Conservation (phyloP, 2,797 vertebrate genomes). For the Onychomys torridus region DNA sequence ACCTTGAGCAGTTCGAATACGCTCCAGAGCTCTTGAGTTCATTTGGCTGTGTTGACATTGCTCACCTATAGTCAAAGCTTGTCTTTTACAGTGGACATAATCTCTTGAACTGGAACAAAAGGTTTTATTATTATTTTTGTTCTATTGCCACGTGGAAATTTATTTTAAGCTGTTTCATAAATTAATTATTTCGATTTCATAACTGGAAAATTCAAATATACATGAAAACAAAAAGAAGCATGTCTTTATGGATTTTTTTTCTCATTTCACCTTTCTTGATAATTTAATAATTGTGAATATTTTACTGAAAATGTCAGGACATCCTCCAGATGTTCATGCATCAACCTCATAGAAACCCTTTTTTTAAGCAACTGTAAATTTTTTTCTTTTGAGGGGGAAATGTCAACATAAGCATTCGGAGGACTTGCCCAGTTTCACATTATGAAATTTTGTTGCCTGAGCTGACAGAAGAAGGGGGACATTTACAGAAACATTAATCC, state of each 20-base stretch:
- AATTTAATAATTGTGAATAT: neutral
- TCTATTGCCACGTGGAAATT: neutral
- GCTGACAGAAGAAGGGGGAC: neutral
- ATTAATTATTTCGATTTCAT: neutral
- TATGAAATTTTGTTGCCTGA: neutral
- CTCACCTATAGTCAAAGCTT: neutral
- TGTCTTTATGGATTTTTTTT: neutral
- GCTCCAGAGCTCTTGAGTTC: rapidly evolving
- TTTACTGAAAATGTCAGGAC: neutral
- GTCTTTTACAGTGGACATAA: neutral
- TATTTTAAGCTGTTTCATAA: neutral
- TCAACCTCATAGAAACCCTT: neutral
- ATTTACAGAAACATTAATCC: neutral
- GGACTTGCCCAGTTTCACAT: neutral
- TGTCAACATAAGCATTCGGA: neutral
- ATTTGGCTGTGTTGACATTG: neutral
- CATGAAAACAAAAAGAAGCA: neutral
- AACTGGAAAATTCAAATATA: neutral
- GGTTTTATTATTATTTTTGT: neutral
- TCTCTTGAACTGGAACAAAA: neutral
- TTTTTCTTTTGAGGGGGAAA: neutral
- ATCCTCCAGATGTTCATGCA: neutral
- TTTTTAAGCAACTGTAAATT: neutral
- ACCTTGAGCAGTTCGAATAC: neutral
- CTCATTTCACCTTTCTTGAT: neutral